Conservation (phyloP, 2,797 vertebrate genomes). For the Syndactyla subalaris region DNA sequence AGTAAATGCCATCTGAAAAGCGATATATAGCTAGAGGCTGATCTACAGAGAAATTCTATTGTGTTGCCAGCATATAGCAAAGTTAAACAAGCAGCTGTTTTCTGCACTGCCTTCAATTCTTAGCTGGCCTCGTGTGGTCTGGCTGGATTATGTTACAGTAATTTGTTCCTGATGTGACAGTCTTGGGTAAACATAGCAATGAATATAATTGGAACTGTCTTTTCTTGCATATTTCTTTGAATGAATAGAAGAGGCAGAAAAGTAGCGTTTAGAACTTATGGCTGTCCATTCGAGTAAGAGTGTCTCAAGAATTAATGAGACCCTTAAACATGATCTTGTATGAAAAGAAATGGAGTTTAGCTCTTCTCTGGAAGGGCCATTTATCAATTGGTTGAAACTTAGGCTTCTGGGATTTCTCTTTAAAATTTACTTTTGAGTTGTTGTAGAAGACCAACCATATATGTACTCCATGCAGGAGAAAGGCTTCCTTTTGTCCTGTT, state of each 20-base stretch:
- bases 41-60: not conserved
- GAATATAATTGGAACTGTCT: not conserved
- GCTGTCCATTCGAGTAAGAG: not conserved
- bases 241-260: not conserved
- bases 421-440: not conserved
- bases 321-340: not conserved
- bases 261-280: not conserved
- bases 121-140: not conserved
- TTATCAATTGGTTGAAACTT: not conserved
- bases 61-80: not conserved
- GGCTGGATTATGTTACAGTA: not conserved
- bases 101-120: not conserved
- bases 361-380: not conserved
- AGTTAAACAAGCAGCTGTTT: not conserved
- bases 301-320: not conserved
- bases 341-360: not conserved
- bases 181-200: not conserved
- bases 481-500: not conserved
- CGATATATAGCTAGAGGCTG: not conserved
- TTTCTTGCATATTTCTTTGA: not conserved
- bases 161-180: not conserved
- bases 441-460: not conserved
- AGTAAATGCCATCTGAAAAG: not conserved
- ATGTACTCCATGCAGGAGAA: not conserved
- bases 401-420: not conserved